phyloP scores from a whole-genome alignment of 2,888 invertebrate species.

The Leptopilina myrica region DNA sequence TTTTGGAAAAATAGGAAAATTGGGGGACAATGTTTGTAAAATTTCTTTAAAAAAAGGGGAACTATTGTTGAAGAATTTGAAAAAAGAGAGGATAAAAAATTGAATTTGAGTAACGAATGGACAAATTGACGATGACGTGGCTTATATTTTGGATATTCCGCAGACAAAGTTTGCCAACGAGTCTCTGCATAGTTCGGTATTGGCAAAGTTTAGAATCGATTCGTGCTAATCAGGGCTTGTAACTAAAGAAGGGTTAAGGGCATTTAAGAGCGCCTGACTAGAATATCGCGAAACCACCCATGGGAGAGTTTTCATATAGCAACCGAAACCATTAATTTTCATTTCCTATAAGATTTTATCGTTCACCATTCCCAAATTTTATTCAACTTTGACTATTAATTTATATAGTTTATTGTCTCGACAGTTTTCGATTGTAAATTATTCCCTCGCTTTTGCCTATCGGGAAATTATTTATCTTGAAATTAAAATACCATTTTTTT shows the following conservation, averaged over 20 bases:
- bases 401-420: not conserved
- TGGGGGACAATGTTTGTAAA: no score
- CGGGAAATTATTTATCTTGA: no score
- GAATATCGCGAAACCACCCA: conserved; percentile 33
- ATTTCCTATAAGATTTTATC: conserved; percentile 26
- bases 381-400: not conserved
- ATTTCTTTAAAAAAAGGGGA: no score
- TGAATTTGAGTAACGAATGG: not conserved
- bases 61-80: no score
- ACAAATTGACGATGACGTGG: conserved; percentile 11
- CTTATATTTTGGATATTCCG: conserved; percentile 14
- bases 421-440: not conserved
- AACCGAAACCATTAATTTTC: conserved; percentile 8
- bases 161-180: not conserved
- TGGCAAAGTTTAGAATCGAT: conserved; percentile 27
- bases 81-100: no score
- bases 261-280: conserved; percentile 25
- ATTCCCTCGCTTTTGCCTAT: no score
- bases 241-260: conserved; percentile 31
- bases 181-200: not conserved
- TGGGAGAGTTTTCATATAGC: conserved; percentile 5
- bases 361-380: not conserved
- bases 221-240: conserved; percentile 37
- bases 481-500: no score
- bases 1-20: no score